phyloP scores from a whole-genome alignment of 2,113 vertebrate species.

The Zosterops japonicus region DNA sequence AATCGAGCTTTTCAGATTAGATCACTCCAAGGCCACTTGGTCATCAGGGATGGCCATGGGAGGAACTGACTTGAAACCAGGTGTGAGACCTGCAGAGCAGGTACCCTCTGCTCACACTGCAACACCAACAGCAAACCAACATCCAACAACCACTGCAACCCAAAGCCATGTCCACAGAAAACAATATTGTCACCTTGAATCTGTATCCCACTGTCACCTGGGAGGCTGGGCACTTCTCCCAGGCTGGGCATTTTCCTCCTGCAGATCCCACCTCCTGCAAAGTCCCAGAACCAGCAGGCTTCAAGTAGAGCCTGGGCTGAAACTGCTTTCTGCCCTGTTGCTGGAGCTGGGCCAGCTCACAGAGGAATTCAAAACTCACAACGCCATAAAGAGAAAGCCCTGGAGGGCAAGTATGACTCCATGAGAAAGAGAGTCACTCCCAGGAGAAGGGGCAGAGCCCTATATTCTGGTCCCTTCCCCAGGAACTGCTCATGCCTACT shows the following conservation, averaged over 20 bases:
- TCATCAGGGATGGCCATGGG: fast-evolving
- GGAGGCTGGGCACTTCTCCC: background rate
- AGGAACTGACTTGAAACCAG: background rate
- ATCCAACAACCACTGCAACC: background rate
- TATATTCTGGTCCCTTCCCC: background rate
- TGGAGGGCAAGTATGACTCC: conserved; percentile 25
- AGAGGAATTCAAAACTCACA: background rate
- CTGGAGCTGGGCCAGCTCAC: background rate
- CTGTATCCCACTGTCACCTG: background rate
- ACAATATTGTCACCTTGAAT: fast-evolving
- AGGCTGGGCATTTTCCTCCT: background rate
- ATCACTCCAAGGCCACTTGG: background rate
- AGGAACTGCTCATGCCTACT: background rate
- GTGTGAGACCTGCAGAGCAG: background rate
- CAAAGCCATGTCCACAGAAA: background rate
- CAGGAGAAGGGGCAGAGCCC: background rate
- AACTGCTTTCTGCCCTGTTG: background rate
- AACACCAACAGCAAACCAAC: background rate
- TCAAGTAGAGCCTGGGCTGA: background rate
- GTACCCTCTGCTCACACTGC: background rate
- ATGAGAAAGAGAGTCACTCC: conserved; percentile 9
- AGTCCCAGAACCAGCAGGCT: background rate
- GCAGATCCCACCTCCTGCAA: background rate
- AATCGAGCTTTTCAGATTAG: background rate
- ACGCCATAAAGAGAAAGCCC: background rate